phyloP scores from a whole-genome alignment of 2,888 invertebrate species.

The Gerosis bhagava region DNA sequence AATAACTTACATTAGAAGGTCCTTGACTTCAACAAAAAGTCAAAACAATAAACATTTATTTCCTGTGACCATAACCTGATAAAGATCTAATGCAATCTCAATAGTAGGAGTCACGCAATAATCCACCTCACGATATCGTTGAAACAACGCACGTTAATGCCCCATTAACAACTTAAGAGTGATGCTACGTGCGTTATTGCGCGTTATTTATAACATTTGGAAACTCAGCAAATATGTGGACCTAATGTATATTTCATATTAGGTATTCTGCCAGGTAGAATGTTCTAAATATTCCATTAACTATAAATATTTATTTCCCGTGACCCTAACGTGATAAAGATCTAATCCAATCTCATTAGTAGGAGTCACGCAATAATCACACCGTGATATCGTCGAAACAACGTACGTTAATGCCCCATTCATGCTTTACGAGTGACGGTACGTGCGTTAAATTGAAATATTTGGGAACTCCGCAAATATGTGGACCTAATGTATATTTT shows the following conservation, averaged over 20 bases:
- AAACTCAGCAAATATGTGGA: constrained; percentile 13
- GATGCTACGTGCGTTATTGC: constrained; percentile 21
- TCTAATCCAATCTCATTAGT: constrained; percentile 16
- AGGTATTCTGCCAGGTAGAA: too few relatives aligned
- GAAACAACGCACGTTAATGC: constrained; percentile 24
- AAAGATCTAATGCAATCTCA: constrained; percentile 14
- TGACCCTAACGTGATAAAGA: too few relatives aligned
- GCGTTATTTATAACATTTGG: constrained; percentile 20
- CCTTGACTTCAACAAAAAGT: too few relatives aligned
- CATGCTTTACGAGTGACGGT: constrained; percentile 19
- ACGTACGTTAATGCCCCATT: constrained; percentile 24
- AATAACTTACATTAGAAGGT: too few relatives aligned
- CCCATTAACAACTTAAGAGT: constrained; percentile 20
- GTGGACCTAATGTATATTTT: too few relatives aligned
- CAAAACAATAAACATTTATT: too few relatives aligned
- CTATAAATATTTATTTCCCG: too few relatives aligned
- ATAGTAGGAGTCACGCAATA: constrained; percentile 15
- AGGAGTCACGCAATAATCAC: constrained; percentile 11
- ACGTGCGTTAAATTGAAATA: constrained; percentile 20
- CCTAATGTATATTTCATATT: too few relatives aligned
- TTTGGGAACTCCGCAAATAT: constrained; percentile 16
- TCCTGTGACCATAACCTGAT: too few relatives aligned
- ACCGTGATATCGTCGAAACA: constrained; percentile 21
- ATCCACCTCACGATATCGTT: constrained; percentile 13
- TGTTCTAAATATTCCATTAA: too few relatives aligned